These are phyloP conservation scores for Rhamnusium bicolor DNA, from an alignment of 2,888 invertebrate species.

Conservation along the genomic window DNA sequence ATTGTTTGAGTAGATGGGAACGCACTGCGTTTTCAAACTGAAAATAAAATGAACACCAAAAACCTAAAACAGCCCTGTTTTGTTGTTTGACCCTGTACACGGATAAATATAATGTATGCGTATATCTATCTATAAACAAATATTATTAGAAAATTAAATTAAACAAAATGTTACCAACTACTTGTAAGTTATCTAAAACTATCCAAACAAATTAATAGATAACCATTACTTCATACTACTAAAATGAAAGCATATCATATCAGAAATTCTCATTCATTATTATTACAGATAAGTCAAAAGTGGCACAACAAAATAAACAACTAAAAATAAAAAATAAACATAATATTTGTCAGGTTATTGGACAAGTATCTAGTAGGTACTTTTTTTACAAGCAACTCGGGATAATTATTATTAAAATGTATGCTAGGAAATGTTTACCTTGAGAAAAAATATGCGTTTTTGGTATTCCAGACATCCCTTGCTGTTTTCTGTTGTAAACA, in stretches of 20 bases:
- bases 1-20: no score
- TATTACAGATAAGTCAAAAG: background rate
- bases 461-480: background rate
- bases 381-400: background rate
- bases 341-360: background rate
- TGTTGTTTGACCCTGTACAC: no score
- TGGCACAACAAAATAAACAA: background rate
- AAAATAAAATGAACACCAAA: no score
- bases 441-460: slow-evolving; percentile 46
- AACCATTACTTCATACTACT: slow-evolving; percentile 9
- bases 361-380: background rate
- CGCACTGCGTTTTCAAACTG: no score
- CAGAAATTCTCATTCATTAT: slow-evolving; percentile 16
- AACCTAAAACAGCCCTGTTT: no score
- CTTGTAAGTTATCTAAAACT: slow-evolving; percentile 2
- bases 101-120: no score
- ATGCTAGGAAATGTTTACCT: slow-evolving; percentile 49
- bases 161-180: background rate
- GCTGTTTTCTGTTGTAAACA: slow-evolving; percentile 71
- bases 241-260: background rate
- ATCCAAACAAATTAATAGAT: slow-evolving; percentile 14
- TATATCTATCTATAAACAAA: background rate
- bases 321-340: background rate
- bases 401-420: background rate
- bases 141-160: background rate